Evolutionary conservation across 2,113 vertebrate genomes (phyloP), one percentile per base, ranked within the genome.

Genomic region (Thalassarche chlororhynchos): DNA sequence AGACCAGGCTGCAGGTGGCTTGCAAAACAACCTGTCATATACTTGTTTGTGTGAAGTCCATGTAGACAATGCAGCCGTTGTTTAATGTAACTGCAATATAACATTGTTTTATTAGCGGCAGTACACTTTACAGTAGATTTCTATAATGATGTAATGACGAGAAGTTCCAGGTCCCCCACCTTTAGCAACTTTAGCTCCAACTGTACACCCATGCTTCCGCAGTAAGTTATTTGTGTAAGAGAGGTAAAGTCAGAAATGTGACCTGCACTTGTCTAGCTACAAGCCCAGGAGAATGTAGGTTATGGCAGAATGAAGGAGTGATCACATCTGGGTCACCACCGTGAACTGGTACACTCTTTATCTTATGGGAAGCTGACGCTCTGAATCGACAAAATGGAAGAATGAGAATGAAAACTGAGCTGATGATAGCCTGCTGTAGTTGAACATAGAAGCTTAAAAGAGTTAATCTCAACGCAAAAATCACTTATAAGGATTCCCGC

Each of bases 1-100:
- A 72, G 57, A 36, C 14, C 4, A 11, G 58, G 61, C 71, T 94
- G 85, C 96, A 94, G 93, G 85, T 94, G 96, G 74, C 66, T 96
- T 61, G 61, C 47, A 18, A 66, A 91, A 78, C 84, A 78, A 52
- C 32, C 58, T 1, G 1, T 8, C 51, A 18, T n/a, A 52, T 4
- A 14, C 70, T 60, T 70, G 52, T 38, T 89, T 51, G 62, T 80
- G 47, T 86, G 85, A 81, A 62, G 84, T 38, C 46, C 31, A 3
- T 0, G 4, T 6, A 81, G 87, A 95, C 91, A 96, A 91, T 74
- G 66, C 64, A 54, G 62, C 46, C 3, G 0, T 94, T 93, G 90
- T 96, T 90, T 40, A 66, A 80, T 7, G 1, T n/a, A 70, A 80
- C 57, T n/a, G 78, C 70, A 90, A 40, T 76, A 76, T 76, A 91